Base-by-base conservation (phyloP, 1,140 invertebrate genomes). In the Venturia canescens region DNA sequence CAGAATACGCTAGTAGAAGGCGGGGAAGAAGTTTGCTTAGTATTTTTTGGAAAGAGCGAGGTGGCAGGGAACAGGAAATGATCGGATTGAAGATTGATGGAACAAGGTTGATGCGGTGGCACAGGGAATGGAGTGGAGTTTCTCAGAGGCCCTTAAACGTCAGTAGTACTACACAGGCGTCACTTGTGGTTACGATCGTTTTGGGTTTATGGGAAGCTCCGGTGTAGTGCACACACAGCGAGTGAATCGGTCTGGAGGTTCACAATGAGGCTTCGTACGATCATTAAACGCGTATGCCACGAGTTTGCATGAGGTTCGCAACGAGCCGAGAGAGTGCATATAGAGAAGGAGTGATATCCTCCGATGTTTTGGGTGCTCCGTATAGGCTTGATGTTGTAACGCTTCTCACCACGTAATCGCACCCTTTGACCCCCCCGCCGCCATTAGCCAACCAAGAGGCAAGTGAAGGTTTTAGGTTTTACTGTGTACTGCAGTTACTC, bases 11-110 rank as follows among this genome's bases (percentile, higher is more conserved):
- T 34, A 63, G 13, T 63, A n/a, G 13, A 3, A 44, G n/a, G 31
- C 1, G 15, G 31, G 38, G 31, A n/a, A 44, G 23, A 53, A 3
- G 34, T 4, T 44, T 9, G 38, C n/a, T n/a, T n/a, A n/a, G 38
- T 44, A 44, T 44, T 44, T 13, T 6, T 44, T n/a, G 38, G 53
- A 57, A 53, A n/a, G 0, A 44, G 23, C 29, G 34, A 76, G 16
- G 27, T 15, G 50, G 63, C 50, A 76, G 50, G 26, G 27, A 76
- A 60, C 29, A n/a, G 3, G 27, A 53, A 27, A 60, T 76, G 63
- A 76, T 57, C 72, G n/a, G 72, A 9, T 76, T 11, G 60, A 76
- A 48, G 72, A 76, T 76, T 76, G 72, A 76, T 76, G 18, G 71
- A 48, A 74, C 71, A 53, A 53, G 50, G 50, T 6, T 13, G 50